Evolutionary conservation across 1,140 invertebrate genomes (phyloP), one percentile per base, ranked within the genome.

Genomic region (Cydia splendana): DNA sequence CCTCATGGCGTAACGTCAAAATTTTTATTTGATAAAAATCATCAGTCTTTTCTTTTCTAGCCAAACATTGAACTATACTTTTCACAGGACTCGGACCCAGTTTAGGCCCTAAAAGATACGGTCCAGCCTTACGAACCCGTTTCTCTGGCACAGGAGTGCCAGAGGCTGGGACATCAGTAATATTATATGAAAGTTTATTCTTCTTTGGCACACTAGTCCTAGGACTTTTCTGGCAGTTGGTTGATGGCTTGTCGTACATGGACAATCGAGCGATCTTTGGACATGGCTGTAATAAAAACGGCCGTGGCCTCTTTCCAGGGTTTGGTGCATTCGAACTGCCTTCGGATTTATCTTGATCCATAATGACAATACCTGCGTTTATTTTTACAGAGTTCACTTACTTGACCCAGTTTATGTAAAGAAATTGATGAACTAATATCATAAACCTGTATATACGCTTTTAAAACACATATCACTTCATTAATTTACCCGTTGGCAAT

Each of bases 21-120:
- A 97, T 96, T 93, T 97, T 97, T 18, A 97, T 89, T 20, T 96
- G 96, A 88, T 95, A 97, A 87, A 96, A 97, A 62, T 97, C 95
- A 93, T 96, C 95, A 71, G 96, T 96, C 48, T 94, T 95, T 87
- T 96, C 95, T 86, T 95, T 96, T 74, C 96, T 94, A 2, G 96
- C 96, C 75, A 98, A 91, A 94, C 96, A 97, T 81, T 97, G 96
- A 2, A 96, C 95, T 85, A 97, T 96, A 87, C 96, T 97, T 84
- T 95, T 95, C 0, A 97, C 96, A 42, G 96, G 96, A 79, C 96
- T 96, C 71, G 95, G 95, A 0, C 96, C 96, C 71, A 97, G 91
- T 78, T 95, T 93, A 51, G 96, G 96, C 20, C 97, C 96, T 62
- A 97, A 85, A 65, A 97, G 92, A 88, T 96, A 97, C 57, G 95